Evolutionary conservation across 2,888 invertebrate species (phyloP), one percentile per base, ranked within the genome.

Genomic region (Atethmia centrago): DNA sequence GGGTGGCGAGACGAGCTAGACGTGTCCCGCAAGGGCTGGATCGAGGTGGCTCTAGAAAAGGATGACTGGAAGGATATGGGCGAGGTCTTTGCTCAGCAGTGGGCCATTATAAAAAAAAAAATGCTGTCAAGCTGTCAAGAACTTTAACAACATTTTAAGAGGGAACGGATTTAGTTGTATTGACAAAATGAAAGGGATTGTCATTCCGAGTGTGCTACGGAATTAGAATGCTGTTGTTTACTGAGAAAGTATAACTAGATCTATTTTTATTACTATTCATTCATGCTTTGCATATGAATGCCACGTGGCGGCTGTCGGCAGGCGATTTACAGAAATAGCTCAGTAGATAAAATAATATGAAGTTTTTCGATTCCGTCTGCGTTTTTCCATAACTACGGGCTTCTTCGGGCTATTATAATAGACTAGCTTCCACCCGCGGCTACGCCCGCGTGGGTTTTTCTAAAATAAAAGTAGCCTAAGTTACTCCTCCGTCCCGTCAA

Each of bases 251-350:
- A 14, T 36, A 14, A 58, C 3, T 58, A n/a, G 3, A 53, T 65
- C n/a, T 80, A 69, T 77, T 80, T 77, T 45, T 69, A 68, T 49
- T 31, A 19, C 47, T n/a, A 59, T 72, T 78, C 72, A 80, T 82
- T 80, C 79, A 80, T 68, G 67, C 40, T 68, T 65, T 28, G 31
- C 80, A 64, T 45, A 58, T 64, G 70, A 19, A 31, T 7, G n/a
- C 36, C 66, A 72, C 65, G 68, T 69, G 79, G 51, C 14, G 16
- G 2, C n/a, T 55, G 67, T 47, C 36, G 28, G 45, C 31, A 47
- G 28, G 49, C 25, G 49, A 19, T 55, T 67, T 51, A 64, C 59
- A 74, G 8, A 74, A 78, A 78, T 74, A 78, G 31, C 59, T 25
- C 31, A 28, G 36, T 42, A n/a, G 16, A 53, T 58, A 31, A 40